A percentile compares a stretch with the other conserved stretches of the same genome.
These are phyloP conservation scores for Conus ventricosus DNA, from an alignment of 1,140 invertebrate species.

Conservation along the genomic window DNA sequence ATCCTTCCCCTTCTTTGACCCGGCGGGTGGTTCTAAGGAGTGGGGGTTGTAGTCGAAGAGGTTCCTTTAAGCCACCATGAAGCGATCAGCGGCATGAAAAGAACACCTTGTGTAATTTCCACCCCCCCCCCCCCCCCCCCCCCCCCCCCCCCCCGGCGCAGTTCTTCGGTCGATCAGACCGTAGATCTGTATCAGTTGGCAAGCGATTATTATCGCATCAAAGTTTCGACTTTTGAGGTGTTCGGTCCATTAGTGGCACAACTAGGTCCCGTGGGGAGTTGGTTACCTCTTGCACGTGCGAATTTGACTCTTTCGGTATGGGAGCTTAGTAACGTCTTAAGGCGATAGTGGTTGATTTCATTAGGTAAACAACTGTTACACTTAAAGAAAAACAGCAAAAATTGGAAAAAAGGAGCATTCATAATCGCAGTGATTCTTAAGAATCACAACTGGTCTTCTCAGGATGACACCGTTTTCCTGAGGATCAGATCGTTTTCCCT, in stretches of 20 bases:
- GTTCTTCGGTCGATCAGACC: neutral
- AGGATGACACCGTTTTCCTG: too few species aligned
- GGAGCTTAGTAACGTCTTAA: too few species aligned
- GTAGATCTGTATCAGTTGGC: neutral
- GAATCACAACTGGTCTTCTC: too few species aligned
- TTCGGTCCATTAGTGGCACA: neutral
- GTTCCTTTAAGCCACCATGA: neutral
- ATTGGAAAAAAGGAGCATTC: too few species aligned
- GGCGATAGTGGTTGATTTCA: too few species aligned
- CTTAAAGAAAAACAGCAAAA: too few species aligned
- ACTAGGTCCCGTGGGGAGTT: neutral
- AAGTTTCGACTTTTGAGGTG: neutral
- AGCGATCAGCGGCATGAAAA: neutral
- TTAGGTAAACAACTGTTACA: too few species aligned
- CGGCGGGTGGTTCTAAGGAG: neutral
- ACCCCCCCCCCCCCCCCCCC: neutral
- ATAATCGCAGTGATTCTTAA: too few species aligned
- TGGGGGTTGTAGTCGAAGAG: neutral
- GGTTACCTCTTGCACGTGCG: too few species aligned
- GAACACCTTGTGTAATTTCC: neutral
- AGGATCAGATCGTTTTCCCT: too few species aligned
- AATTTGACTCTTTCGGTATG: too few species aligned
- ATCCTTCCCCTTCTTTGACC: neutral
- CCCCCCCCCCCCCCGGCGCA: neutral
- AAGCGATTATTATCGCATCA: neutral